Conservation (phyloP, 2,888 invertebrate genomes). For the Lepidonotus clava region DNA sequence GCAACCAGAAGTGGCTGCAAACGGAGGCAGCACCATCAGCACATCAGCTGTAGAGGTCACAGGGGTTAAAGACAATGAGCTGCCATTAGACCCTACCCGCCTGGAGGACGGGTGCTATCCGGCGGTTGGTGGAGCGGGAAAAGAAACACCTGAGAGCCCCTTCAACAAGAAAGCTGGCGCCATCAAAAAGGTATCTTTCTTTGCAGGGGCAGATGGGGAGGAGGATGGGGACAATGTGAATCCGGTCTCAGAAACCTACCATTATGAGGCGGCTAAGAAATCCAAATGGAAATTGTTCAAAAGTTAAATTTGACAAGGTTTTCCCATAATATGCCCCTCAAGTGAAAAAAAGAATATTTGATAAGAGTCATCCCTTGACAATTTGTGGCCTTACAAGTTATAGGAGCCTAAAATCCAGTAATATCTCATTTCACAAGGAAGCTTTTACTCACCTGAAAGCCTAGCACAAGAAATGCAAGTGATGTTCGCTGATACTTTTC, state of each 20-base stretch:
- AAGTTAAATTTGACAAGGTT: background rate
- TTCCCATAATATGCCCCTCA: too few relatives aligned
- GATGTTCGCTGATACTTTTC: too few relatives aligned
- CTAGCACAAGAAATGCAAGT: too few relatives aligned
- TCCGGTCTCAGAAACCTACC: slow-evolving; percentile 41
- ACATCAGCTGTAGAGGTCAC: too few relatives aligned
- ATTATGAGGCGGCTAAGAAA: slow-evolving; percentile 38
- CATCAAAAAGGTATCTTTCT: slow-evolving; percentile 56
- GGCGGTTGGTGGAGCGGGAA: background rate
- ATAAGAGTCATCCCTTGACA: too few relatives aligned
- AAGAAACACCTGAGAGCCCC: slow-evolving; percentile 23
- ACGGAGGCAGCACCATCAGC: background rate
- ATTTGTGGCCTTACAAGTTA: too few relatives aligned
- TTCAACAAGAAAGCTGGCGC: slow-evolving; percentile 45
- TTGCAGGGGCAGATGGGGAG: slow-evolving; percentile 15
- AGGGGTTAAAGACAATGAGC: background rate
- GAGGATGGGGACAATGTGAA: slow-evolving; percentile 2
- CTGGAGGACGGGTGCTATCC: background rate
- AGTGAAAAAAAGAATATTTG: too few relatives aligned
- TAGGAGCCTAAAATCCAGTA: too few relatives aligned
- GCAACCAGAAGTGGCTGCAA: background rate
- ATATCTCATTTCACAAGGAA: too few relatives aligned
- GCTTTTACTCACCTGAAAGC: too few relatives aligned
- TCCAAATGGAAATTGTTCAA: slow-evolving; percentile 30
- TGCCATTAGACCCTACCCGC: slow-evolving; percentile 34